phyloP scores from a whole-genome alignment of 2,797 vertebrate species.

The Bufotes viridis region DNA sequence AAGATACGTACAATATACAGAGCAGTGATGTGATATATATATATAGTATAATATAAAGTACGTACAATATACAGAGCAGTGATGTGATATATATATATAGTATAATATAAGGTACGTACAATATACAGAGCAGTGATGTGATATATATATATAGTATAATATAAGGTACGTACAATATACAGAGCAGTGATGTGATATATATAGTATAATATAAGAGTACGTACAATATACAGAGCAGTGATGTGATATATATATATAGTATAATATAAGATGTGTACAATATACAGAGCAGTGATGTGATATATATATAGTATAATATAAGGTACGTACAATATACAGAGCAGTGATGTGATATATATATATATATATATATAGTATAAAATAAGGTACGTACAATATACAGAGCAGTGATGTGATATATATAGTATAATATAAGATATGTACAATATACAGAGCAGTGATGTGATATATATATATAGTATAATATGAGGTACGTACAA shows the following conservation, averaged over 20 bases:
- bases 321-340: not conserved
- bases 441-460: not conserved
- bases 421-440: not conserved
- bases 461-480: too few relatives aligned
- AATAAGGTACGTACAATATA: not conserved
- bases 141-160: not conserved
- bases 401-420: conserved; percentile 6
- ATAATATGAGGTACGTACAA: not conserved
- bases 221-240: not conserved
- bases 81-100: not conserved
- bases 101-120: not conserved
- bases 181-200: not conserved
- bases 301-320: not conserved
- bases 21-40: not conserved
- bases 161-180: not conserved
- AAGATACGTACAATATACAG: not conserved
- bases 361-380: not conserved
- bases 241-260: not conserved
- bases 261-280: not conserved
- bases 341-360: not conserved
- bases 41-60: not conserved
- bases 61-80: not conserved
- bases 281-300: not conserved
- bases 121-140: not conserved
- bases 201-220: not conserved